A percentile compares a stretch with the other conserved stretches of the same genome.
These are phyloP conservation scores for Peucedramus taeniatus DNA, from an alignment of 2,113 vertebrate species.

Conservation along the genomic window DNA sequence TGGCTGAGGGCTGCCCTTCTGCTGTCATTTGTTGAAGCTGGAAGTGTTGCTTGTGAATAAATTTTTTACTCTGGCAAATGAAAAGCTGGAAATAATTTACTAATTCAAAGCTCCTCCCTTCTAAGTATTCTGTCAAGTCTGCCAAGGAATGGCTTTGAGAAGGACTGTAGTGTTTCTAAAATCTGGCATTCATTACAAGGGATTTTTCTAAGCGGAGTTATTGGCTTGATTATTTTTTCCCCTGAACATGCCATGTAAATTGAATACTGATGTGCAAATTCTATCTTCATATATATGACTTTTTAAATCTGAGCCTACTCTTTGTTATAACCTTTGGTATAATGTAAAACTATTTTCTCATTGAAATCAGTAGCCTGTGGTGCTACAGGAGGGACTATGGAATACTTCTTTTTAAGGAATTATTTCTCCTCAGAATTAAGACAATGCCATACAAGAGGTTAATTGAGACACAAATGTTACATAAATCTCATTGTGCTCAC, in stretches of 20 bases:
- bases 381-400: not conserved
- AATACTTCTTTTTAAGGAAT: not conserved
- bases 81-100: constrained; percentile 60
- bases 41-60: constrained; percentile 17
- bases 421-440: not conserved
- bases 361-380: not conserved
- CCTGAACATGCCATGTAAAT: constrained; percentile 55
- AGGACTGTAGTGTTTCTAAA: constrained; percentile 35
- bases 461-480: not conserved
- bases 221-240: constrained; percentile 52
- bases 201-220: constrained; percentile 18
- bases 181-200: constrained; percentile 62
- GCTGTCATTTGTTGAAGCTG: constrained; percentile 10
- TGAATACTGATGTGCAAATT: constrained; percentile 58
- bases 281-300: not conserved
- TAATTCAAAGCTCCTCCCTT: constrained; percentile 53
- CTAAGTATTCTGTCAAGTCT: constrained; percentile 32
- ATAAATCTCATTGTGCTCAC: not conserved
- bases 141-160: constrained; percentile 51
- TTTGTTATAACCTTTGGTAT: not conserved
- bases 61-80: constrained; percentile 37
- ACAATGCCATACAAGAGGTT: not conserved
- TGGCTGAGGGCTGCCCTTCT: not conserved
- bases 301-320: not conserved
- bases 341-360: not conserved